phyloP scores from a whole-genome alignment of 2,113 vertebrate genomes.

The Cavia aperea region DNA sequence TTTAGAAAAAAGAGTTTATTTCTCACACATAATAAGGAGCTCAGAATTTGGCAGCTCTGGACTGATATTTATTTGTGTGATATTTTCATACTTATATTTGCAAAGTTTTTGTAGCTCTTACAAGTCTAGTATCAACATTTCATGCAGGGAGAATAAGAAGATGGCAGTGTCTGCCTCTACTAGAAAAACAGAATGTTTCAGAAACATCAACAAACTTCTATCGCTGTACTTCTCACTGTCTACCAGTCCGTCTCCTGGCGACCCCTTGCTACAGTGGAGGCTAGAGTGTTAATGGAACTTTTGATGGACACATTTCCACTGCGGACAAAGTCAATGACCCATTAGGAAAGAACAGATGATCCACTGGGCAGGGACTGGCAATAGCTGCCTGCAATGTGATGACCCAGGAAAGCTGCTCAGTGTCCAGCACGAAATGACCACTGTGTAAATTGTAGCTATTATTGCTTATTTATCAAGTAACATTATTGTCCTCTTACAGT shows the following conservation, averaged over 20 bases:
- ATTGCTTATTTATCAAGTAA: neutral
- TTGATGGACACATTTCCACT: neutral
- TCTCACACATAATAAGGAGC: neutral
- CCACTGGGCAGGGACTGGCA: neutral
- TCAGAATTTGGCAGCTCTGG: neutral
- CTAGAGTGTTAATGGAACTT: neutral
- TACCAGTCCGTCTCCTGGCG: neutral
- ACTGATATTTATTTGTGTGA: neutral
- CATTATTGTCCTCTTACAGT: neutral
- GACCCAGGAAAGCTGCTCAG: neutral
- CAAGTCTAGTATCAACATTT: neutral
- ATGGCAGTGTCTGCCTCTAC: neutral
- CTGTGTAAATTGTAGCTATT: neutral
- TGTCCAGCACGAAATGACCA: neutral
- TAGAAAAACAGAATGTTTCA: neutral
- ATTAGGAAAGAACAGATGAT: neutral
- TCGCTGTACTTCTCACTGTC: neutral
- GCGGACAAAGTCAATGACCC: neutral
- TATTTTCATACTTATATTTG: neutral
- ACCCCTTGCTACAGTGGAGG: neutral
- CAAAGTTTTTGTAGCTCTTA: neutral
- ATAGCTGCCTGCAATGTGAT: neutral
- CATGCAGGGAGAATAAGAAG: neutral
- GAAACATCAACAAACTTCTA: neutral
- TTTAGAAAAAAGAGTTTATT: neutral